A percentile compares a stretch with the other conserved stretches of the same genome.
These are phyloP conservation scores for Fragum whitleyi DNA, from an alignment of 2,888 invertebrate genomes.

Conservation along the genomic window DNA sequence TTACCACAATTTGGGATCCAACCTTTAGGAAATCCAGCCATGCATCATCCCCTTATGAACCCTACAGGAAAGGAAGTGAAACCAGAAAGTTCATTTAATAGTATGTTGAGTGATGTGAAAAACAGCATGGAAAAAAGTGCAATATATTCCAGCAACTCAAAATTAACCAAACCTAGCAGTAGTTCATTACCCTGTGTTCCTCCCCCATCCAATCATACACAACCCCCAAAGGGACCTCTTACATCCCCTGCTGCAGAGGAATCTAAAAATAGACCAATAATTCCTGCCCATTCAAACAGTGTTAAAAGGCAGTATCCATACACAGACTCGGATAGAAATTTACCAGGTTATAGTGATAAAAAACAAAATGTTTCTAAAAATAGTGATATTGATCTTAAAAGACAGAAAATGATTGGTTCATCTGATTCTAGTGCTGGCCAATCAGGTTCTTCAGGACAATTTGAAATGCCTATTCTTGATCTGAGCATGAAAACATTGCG, in stretches of 20 bases:
- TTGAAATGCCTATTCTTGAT: slow-evolving; percentile 64
- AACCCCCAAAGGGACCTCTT: slow-evolving; percentile 38
- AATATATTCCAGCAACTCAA: slow-evolving; percentile 23
- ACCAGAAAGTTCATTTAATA: slow-evolving; percentile 17
- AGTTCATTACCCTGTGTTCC: slow-evolving; percentile 18
- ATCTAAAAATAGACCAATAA: slow-evolving; percentile 49
- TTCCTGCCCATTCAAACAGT: slow-evolving; percentile 67
- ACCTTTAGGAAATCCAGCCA: slow-evolving; percentile 35
- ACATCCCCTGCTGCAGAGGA: slow-evolving; percentile 27
- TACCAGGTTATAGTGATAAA: slow-evolving; percentile 16
- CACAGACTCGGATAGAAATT: slow-evolving; percentile 41
- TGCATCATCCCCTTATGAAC: slow-evolving; percentile 14
- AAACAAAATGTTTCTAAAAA: slow-evolving; percentile 24
- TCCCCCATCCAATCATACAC: slow-evolving; percentile 39
- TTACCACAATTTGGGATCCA: slow-evolving; percentile 60
- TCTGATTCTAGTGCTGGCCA: slow-evolving; percentile 27
- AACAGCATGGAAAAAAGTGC: slow-evolving; percentile 28
- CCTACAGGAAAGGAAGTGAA: background rate
- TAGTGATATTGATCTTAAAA: slow-evolving; percentile 58
- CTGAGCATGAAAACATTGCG: slow-evolving; percentile 78
- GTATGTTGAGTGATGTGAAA: slow-evolving; percentile 21
- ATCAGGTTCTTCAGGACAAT: slow-evolving; percentile 26
- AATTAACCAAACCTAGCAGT: slow-evolving; percentile 9
- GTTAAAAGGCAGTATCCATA: slow-evolving; percentile 53
- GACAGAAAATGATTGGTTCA: slow-evolving; percentile 56